Conservation (phyloP, 35 echinoderm and acorn worm genomes). For the Holothuria glaberrima region DNA sequence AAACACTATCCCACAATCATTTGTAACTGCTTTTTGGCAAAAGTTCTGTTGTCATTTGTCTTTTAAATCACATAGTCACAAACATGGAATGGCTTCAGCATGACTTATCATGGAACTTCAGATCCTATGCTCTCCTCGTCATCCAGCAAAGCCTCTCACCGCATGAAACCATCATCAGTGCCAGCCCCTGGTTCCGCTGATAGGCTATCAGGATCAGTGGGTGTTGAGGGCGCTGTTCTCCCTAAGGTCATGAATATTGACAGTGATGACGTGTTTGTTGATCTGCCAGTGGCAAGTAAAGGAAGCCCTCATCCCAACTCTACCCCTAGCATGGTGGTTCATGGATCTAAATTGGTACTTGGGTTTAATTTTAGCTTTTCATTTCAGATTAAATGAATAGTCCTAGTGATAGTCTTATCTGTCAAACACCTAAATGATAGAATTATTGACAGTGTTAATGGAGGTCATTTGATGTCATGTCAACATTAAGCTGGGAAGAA, state of each 20-base stretch:
- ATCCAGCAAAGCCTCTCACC: background rate
- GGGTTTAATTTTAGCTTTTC: background rate
- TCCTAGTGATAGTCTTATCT: background rate
- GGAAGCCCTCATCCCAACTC: background rate
- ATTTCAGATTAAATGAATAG: background rate
- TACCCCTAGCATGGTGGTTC: background rate
- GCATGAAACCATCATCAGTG: background rate
- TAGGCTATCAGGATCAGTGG: background rate
- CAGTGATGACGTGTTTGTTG: slow-evolving; percentile 29
- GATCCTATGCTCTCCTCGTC: background rate
- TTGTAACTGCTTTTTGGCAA: too few relatives aligned
- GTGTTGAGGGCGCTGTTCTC: background rate
- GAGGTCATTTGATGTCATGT: too few relatives aligned
- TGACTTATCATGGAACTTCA: background rate
- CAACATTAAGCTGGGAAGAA: too few relatives aligned
- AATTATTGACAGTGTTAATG: background rate
- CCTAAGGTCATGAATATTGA: slow-evolving; percentile 28
- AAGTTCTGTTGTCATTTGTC: too few relatives aligned
- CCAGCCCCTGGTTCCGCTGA: too few relatives aligned
- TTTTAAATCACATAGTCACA: background rate
- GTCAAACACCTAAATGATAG: background rate
- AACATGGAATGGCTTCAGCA: background rate
- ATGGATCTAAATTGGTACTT: slow-evolving; percentile 24
- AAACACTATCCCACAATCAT: too few relatives aligned
- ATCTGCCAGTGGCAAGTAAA: background rate